Base-by-base conservation (phyloP, 2,113 vertebrate species). In the Cheilinus undulatus region DNA sequence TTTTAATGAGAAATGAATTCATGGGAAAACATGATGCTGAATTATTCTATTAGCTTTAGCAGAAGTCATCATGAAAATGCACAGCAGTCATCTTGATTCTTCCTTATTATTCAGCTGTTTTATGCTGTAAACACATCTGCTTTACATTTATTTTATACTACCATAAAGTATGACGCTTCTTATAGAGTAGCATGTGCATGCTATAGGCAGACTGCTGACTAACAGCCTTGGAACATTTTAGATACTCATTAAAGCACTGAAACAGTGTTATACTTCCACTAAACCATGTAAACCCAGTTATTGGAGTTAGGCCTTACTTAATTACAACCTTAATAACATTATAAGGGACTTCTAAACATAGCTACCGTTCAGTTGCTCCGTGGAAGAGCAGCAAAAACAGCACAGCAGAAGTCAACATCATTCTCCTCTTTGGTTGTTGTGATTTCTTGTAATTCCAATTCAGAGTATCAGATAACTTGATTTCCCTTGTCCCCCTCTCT, bases 271-370 rank as follows among this genome's bases (percentile, higher is more conserved):
- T 8, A 48, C 30, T 30, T 48, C 48, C 7, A 52, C 28, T 14
- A 38, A 45, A 67, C 22, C 54, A 38, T 24, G 30, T 38, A 53
- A 76, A 69, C 24, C 20, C 12, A 76, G 24, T 17, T 20, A 54
- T 40, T 20, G 5, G n/a, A 61, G 36, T n/a, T 23, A 42, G 50
- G 26, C 6, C n/a, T 50, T 22, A 38, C 22, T 56, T 13, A 19
- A 27, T 51, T 63, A 50, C 24, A 46, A n/a, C 23, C 48, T 28
- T 66, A 62, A 59, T 40, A 11, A 69, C 38, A 67, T 76, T 46
- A 61, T 36, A 48, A 20, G 43, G 1, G 13, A 28, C 36, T 36
- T 28, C 5, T 49, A 50, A 65, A 72, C 42, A 46, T 17, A 23
- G 38, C 26, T 52, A 23, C 50, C n/a, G 6, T 64, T 46, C 4